Base-by-base conservation (phyloP, 2,888 invertebrate species). In the Nemurella pictetii region DNA sequence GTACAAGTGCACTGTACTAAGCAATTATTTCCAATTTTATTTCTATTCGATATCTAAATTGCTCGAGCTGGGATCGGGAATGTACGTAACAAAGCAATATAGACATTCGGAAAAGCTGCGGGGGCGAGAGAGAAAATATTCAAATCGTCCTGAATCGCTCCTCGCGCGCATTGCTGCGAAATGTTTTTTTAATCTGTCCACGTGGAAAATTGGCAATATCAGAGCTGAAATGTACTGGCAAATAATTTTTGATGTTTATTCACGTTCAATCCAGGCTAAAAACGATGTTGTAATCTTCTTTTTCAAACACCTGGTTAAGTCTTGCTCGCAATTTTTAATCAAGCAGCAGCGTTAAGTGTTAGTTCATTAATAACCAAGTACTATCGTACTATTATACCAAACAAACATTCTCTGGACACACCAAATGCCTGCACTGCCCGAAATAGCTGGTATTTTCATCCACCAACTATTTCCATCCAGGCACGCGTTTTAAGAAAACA, bases 401-500 rank as follows among this genome's bases (percentile, higher is more conserved):
- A n/a, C n/a, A 55, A 55, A 1, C 20, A 55, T 1, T 55, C 9
- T 55, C 20, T 55, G 20, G 55, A 55, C 55, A 12, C 55, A 12
- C 55, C 55, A 55, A 55, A 20, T 20, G 55, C 5, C 2, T 3
- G 1, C 55, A 20, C 20, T 55, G 20, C 55, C 55, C 20, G 3
- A 55, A 55, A 55, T 55, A 55, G 3, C 55, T 55, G 1, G 55
- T 20, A 55, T 55, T 55, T 55, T 20, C 20, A 55, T 55, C 12
- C 20, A 20, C 55, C 3, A 55, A 55, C 55, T 7, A 55, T 35
- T 7, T 35, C 12, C 12, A 35, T 15, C 25, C 0, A 80, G 80
- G 80, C 80, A 80, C 80, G 80, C 80, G 80, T 12, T 55, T 55
- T 26, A 35, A n/a, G 26, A 5, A 32, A 35, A 75, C 27, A 75